Base-by-base conservation (phyloP, 2,113 vertebrate genomes). In the Cyprichromis sp. region DNA sequence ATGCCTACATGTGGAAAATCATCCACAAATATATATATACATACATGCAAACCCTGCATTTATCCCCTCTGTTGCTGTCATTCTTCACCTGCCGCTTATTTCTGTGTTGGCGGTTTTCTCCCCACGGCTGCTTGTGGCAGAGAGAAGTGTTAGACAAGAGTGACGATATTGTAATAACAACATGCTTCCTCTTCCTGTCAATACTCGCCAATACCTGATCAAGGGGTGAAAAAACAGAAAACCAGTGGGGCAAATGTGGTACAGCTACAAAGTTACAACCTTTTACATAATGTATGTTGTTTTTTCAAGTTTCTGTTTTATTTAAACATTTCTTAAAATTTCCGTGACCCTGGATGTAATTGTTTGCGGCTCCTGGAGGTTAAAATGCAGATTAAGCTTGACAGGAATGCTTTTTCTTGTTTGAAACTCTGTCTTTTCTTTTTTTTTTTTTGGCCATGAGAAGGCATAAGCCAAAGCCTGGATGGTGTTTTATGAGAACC, bases 401-500 rank as follows among this genome's bases (percentile, higher is more conserved):
- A 95, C 91, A 90, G 84, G 19, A 76, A 81, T 45, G 38, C n/a
- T 42, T 40, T 54, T 63, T 29, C n/a, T 50, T 26, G 11, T 21
- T 7, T 13, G 11, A 42, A 6, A 78, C 55, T 31, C 16, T 73
- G 47, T 38, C 17, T 21, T 38, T 13, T 12, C 9, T 61, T 38
- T 45, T 14, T 31, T 36, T 71, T 29, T 36, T 73, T 78, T 85
- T 36, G 81, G 81, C 86, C 54, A 4, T 89, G 89, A 92, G 82
- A 87, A 61, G 79, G 82, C 82, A 76, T 79, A 54, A 87, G 90
- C 86, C 87, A 86, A 89, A 91, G 93, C 89, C 93, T 86, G 90
- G 88, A 73, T 84, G 83, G 85, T 88, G 88, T 91, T 95, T 96
- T 92, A 95, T 95, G 94, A 92, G 94, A 92, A 93, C 87, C 87